phyloP scores from a whole-genome alignment of 1,140 invertebrate species.

The Ostrea edulis region DNA sequence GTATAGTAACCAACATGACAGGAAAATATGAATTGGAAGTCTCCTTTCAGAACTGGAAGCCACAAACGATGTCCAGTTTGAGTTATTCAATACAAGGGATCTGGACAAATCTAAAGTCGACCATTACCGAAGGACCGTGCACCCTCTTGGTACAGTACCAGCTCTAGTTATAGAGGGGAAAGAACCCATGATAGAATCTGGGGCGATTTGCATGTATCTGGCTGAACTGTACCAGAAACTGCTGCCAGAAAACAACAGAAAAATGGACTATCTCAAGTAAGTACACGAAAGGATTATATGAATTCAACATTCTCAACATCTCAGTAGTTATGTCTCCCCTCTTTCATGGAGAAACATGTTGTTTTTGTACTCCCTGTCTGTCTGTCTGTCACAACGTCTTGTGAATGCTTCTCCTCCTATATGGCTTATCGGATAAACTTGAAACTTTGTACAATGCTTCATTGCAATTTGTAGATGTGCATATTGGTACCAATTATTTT shows the following conservation, averaged over 20 bases:
- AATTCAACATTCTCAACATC: too few species aligned
- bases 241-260: conserved; percentile 57
- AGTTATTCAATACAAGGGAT: conserved; percentile 26
- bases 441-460: too few species aligned
- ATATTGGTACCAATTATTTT: too few species aligned
- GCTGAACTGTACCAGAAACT: conserved; percentile 65
- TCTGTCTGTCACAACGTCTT: too few species aligned
- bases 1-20: too few species aligned
- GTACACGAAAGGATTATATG: background rate
- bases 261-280: conserved; percentile 66
- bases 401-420: too few species aligned
- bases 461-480: too few species aligned
- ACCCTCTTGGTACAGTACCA: conserved; percentile 66
- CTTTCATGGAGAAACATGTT: too few species aligned
- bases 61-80: background rate
- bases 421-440: too few species aligned
- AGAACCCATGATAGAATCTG: conserved; percentile 65
- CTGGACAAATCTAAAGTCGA: conserved; percentile 41
- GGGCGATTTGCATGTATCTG: conserved; percentile 69
- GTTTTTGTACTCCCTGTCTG: too few species aligned
- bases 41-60: conserved; percentile 29
- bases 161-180: conserved; percentile 61
- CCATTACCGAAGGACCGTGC: conserved; percentile 55
- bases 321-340: too few species aligned
- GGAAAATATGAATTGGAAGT: too few species aligned